Evolutionary conservation across 2,797 vertebrate species (phyloP).

Genomic region (Florisuga fusca): DNA sequence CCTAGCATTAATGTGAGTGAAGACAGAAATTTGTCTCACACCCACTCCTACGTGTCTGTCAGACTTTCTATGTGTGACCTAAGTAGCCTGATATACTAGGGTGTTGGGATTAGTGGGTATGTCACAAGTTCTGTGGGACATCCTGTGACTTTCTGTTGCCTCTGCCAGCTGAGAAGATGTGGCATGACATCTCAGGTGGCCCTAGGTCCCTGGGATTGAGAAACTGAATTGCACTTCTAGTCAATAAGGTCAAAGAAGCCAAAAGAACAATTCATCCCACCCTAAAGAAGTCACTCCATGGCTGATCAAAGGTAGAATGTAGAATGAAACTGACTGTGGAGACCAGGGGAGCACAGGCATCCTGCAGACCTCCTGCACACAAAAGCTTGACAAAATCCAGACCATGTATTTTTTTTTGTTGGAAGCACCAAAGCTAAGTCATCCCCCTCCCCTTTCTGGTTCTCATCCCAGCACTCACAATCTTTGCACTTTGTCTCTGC

Average conservation of each 20-base stretch:
- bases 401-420: not conserved
- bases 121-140: not conserved
- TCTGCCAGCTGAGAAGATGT: not conserved
- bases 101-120: not conserved
- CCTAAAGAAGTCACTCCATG: not conserved
- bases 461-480: not conserved
- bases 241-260: not conserved
- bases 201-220: not conserved
- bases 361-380: not conserved
- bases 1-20: not conserved
- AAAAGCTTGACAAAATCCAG: not conserved
- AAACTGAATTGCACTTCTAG: not conserved
- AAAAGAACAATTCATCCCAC: not conserved
- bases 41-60: not conserved
- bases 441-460: not conserved
- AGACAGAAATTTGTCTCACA: not conserved
- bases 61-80: not conserved
- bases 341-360: not conserved
- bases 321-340: not conserved
- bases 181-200: not conserved
- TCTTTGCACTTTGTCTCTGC: not conserved
- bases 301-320: not conserved
- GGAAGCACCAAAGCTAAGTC: not conserved
- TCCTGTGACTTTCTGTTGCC: not conserved
- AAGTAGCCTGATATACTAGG: not conserved